These are phyloP conservation scores for Eulemur coronatus DNA, from an alignment of 2,797 vertebrate genomes.

Conservation along the genomic window DNA sequence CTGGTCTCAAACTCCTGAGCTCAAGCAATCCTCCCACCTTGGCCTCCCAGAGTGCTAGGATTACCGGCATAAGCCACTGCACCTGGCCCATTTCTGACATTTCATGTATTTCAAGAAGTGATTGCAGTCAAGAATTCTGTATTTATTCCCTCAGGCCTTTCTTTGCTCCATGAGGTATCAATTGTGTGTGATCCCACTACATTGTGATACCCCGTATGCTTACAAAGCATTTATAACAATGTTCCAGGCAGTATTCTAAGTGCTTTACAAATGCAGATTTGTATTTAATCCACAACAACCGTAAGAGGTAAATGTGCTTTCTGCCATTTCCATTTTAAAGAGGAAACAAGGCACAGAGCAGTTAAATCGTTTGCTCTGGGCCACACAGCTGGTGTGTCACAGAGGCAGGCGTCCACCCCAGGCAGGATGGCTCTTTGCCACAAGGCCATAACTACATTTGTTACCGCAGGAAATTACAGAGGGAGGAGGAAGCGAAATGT, in stretches of 20 bases:
- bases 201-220: background rate
- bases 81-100: background rate
- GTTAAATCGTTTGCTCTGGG: too few species aligned
- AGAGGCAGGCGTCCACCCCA: background rate
- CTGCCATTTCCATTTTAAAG: background rate
- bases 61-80: too few species aligned
- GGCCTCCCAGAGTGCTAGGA: too few species aligned
- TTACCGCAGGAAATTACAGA: background rate
- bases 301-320: background rate
- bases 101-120: background rate
- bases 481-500: background rate
- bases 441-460: accelerated
- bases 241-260: background rate
- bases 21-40: too few species aligned
- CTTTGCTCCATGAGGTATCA: background rate
- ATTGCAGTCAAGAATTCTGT: background rate
- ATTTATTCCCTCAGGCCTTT: background rate
- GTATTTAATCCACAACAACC: background rate
- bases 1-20: too few species aligned
- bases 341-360: background rate
- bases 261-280: background rate
- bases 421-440: background rate
- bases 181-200: accelerated
- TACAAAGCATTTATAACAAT: background rate
- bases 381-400: background rate